Evolutionary conservation across 1,140 invertebrate genomes (phyloP), one percentile per base, ranked within the genome.

Genomic region (Hyphantria cunea): DNA sequence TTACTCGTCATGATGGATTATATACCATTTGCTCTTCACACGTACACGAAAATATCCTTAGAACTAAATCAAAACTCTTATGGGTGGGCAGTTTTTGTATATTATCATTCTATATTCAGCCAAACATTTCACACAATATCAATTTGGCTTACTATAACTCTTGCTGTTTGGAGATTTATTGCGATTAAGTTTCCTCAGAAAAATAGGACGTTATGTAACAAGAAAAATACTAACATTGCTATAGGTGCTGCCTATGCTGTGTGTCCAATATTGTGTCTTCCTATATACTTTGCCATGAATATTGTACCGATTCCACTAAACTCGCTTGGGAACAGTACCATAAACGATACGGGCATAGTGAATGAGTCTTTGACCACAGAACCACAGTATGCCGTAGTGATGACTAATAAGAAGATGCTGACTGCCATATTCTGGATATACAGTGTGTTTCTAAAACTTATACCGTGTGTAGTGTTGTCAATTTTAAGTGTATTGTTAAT

Each of bases 1-100:
- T 92, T 98, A 50, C 90, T 98, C 0, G 97, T 98, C 0, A 99
- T 99, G 97, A 84, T 97, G 39, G 96, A 97, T 65, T 99, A 99
- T 85, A 95, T 99, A 55, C 97, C 97, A 0, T 98, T 96, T 75
- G 94, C 95, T 0, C 92, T 95, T 37, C 96, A 98, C 81, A 93
- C 95, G 62, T 96, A 96, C 76, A 92, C 97, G 9, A 92, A 92
- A 14, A 82, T 91, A 11, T 84, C 92, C 7, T 78, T 86, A 6
- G 77, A 78, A 31, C 86, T 93, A 0, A 90, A 92, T 52, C 79
- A 92, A n/a, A 92, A 94, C 31, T 95, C 94, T 5, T 97, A 97
- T 82, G 91, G 92, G 0, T 97, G 96, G 95, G 94, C 96, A 0
- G 92, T 95, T 7, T 97, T 96, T 79, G 94, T 97, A 0, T 92